phyloP scores from a whole-genome alignment of 2,797 vertebrate genomes.

The Hydrophis major region DNA sequence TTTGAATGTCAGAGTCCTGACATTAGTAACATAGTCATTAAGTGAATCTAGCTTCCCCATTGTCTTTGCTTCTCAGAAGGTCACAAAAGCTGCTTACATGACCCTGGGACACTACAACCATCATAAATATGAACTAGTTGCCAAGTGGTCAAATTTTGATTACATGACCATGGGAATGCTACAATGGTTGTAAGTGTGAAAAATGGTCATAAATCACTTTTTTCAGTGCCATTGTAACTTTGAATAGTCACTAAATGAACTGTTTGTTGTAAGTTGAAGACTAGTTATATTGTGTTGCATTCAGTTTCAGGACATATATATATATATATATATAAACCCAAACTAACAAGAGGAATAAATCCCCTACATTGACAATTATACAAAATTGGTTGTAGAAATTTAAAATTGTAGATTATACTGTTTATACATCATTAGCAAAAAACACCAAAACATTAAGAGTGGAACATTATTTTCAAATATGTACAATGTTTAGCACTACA shows the following conservation, averaged over 20 bases:
- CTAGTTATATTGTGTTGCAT: neutral
- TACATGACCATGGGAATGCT: neutral
- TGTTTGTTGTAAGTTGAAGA: neutral
- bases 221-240: neutral
- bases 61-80: neutral
- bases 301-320: slow-evolving; percentile 21
- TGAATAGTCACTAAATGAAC: neutral
- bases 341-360: slow-evolving; percentile 26
- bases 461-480: neutral
- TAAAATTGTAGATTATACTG: neutral
- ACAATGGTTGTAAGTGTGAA: neutral
- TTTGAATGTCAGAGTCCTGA: too few relatives aligned
- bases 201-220: neutral
- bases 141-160: neutral
- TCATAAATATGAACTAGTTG: neutral
- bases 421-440: neutral
- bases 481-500: neutral
- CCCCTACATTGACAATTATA: neutral
- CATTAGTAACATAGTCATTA: neutral
- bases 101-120: fast-evolving
- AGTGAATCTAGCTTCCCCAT: neutral
- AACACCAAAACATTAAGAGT: neutral
- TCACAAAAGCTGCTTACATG: neutral
- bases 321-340: slow-evolving; percentile 4
- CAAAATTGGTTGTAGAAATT: neutral